Evolutionary conservation across 2,888 invertebrate genomes (phyloP), one percentile per base, ranked within the genome.

Genomic region (Ganaspis brasiliensis): DNA sequence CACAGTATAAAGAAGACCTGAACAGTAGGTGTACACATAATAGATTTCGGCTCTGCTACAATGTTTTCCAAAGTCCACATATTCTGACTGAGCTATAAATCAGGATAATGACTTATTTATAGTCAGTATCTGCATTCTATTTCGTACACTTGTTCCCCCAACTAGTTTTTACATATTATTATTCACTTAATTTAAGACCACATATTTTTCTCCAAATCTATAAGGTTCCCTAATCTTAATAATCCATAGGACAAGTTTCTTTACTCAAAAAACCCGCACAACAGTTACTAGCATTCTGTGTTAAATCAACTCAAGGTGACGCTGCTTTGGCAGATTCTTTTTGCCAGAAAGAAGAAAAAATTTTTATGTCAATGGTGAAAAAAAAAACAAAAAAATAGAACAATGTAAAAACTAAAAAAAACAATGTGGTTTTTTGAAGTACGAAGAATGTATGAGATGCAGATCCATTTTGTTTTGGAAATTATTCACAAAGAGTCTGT

Each of bases 41-140:
- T 49, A 49, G 49, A 49, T 49, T 49, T 49, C 49, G 49, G n/a
- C n/a, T 45, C 45, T 45, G 45, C 12, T 45, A 49, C 49, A 49
- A 14, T 49, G 49, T 49, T 49, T 49, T 49, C n/a, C 49, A 49
- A 49, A 49, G 49, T 49, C 52, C 52, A 52, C 16, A 52, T 19
- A 52, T 52, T 52, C 8, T 16, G 16, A 8, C 19, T 52, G 16
- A 2, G 52, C 52, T 52, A 52, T 52, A 52, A 52, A 52, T 52
- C 52, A 52, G 52, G 52, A 52, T 52, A 52, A 52, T 52, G 52
- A 52, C 52, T 52, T 52, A 52, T 52, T 52, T 52, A 52, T 52
- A 52, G 52, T 52, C 52, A 19, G 52, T 52, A 52, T 52, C 19
- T 52, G 52, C 52, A 52, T 52, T 52, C 52, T 52, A 19, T 19